phyloP scores from a whole-genome alignment of 1,140 invertebrate genomes.

The Prorops nasuta region DNA sequence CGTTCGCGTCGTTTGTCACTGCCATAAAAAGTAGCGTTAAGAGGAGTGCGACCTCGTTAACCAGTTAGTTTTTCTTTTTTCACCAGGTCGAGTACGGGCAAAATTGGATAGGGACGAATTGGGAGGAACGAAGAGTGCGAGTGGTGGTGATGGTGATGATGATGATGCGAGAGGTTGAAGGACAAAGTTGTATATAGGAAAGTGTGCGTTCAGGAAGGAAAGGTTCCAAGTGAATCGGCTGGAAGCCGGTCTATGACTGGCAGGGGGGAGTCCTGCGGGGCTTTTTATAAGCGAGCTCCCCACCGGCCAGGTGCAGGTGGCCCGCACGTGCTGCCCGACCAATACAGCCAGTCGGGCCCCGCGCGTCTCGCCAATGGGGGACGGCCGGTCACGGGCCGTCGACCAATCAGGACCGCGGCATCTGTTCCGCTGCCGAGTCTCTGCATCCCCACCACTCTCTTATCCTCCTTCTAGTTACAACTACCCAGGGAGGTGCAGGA shows the following conservation, averaged over 20 bases:
- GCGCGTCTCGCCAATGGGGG: slow-evolving; percentile 43
- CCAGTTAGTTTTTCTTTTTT: too few relatives aligned
- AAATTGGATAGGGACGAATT: too few relatives aligned
- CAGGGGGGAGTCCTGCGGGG: slow-evolving; percentile 27
- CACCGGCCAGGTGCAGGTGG: slow-evolving; percentile 41
- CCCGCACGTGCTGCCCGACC: slow-evolving; percentile 46
- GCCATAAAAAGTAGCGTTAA: too few relatives aligned
- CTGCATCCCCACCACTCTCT: slow-evolving; percentile 2
- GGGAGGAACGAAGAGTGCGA: too few relatives aligned
- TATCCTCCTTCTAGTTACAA: not conserved
- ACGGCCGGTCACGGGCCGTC: slow-evolving; percentile 33
- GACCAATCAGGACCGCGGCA: slow-evolving; percentile 38
- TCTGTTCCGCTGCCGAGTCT: slow-evolving; percentile 31
- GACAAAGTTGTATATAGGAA: too few relatives aligned
- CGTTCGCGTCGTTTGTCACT: too few relatives aligned
- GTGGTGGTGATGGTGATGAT: too few relatives aligned
- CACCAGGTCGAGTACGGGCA: too few relatives aligned
- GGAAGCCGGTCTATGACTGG: slow-evolving; percentile 44
- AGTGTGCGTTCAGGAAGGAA: too few relatives aligned
- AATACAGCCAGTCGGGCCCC: slow-evolving; percentile 45
- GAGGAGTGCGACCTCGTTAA: too few relatives aligned
- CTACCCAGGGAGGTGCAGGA: slow-evolving; percentile 26
- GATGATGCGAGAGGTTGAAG: too few relatives aligned
- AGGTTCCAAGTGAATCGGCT: too few relatives aligned
- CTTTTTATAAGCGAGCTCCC: slow-evolving; percentile 44